Base-by-base conservation (phyloP, 2,888 invertebrate species). In the Archips xylosteana region DNA sequence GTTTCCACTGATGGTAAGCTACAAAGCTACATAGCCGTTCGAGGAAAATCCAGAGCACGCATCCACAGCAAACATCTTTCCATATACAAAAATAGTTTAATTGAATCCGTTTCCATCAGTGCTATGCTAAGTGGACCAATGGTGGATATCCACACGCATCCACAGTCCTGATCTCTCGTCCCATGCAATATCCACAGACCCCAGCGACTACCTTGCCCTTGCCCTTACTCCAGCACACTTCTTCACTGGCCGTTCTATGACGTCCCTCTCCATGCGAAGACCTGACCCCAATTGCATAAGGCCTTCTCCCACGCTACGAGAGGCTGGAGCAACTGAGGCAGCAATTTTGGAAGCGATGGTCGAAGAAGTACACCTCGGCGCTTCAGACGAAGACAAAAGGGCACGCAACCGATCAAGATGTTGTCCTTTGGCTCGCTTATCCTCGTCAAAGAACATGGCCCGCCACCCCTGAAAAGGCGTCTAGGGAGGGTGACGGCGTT, bases 221-320 rank as follows among this genome's bases (percentile, higher is more conserved):
- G 81, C 82, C 2, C 75, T 86, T 2, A 85, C 81, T 0, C 85
- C 85, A 9, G 84, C 76, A 0, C 85, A 86, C 63, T 83, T 85
- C 74, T 74, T 87, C n/a, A 73, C 81, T 49, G 83, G 76, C 60
- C 59, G 59, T 8, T 13, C 76, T 6, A 57, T 78, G 39, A 71
- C 67, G 5, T 10, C 9, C 32, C 57, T 23, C 57, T 9, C 8
- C 57, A 9, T 10, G 57, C 32, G 57, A 57, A 57, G 23, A 32
- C 32, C 10, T 57, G 23, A 57, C 57, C 5, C 9, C 57, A 3
- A 10, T 32, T 23, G 9, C 5, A 42, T 3, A 39, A 12, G 9
- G 9, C 32, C 23, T 2, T 32, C 57, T 57, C 9, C 2, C 57
- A 57, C 57, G 61, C 1, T 61, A 61, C 61, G n/a, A 15, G 2